Conservation (phyloP, 1,140 invertebrate species). For the Cyrtorhinus lividipennis region DNA sequence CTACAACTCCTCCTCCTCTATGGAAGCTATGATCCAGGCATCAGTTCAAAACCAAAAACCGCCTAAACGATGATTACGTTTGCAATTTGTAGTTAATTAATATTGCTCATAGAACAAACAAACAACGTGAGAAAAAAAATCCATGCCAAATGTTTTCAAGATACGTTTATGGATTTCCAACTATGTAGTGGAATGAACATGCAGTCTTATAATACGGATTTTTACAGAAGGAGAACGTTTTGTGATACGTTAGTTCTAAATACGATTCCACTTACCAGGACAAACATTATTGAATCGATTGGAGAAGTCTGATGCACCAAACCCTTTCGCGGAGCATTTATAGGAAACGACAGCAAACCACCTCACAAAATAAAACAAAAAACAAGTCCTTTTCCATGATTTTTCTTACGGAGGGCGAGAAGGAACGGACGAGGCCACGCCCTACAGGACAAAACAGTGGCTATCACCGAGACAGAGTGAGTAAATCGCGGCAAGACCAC, state of each 20-base stretch:
- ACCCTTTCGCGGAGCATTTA: neutral
- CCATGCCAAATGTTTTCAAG: too few relatives aligned
- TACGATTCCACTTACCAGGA: conserved; percentile 1
- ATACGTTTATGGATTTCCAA: neutral
- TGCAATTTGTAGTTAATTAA: too few relatives aligned
- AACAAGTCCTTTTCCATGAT: neutral
- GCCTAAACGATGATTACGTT: neutral
- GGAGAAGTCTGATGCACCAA: neutral
- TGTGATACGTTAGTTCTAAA: too few relatives aligned
- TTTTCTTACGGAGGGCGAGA: neutral
- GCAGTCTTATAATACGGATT: neutral
- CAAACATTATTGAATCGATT: neutral
- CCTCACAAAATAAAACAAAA: neutral
- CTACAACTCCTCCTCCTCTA: neutral
- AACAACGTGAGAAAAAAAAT: too few relatives aligned
- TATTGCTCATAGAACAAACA: too few relatives aligned
- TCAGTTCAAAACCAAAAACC: neutral
- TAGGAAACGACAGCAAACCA: neutral
- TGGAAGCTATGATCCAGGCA: neutral
- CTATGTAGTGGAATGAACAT: neutral
- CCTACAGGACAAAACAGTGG: neutral
- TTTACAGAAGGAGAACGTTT: neutral
- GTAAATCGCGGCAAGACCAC: neutral
- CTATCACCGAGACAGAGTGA: neutral
- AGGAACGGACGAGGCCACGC: neutral